These are phyloP conservation scores for Microtus ochrogaster DNA, from an alignment of 2,113 vertebrate genomes.

Conservation along the genomic window DNA sequence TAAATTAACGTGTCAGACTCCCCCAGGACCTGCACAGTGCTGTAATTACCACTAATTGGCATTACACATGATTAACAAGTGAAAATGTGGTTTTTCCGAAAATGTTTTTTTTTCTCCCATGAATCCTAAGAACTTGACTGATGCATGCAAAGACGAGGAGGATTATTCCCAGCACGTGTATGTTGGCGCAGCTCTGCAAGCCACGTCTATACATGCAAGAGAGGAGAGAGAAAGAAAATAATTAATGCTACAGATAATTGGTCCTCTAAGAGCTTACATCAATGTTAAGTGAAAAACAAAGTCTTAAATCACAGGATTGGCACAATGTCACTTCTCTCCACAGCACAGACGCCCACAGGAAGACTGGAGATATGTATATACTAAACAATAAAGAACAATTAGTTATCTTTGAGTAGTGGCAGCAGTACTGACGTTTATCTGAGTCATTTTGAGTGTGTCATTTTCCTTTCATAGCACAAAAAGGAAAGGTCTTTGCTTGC, in stretches of 20 bases:
- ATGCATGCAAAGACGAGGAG: neutral
- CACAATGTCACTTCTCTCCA: neutral
- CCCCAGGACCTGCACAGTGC: conserved; percentile 15
- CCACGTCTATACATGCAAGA: neutral
- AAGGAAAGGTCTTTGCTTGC: neutral
- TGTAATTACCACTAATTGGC: conserved; percentile 64
- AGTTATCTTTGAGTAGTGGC: neutral
- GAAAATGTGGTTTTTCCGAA: conserved; percentile 43
- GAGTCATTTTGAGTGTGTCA: conserved; percentile 28
- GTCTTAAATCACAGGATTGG: neutral
- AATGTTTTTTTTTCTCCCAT: conserved; percentile 29
- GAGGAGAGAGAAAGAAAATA: neutral
- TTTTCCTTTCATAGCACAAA: too few relatives aligned
- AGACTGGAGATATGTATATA: neutral
- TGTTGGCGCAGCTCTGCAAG: neutral
- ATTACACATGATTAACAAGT: conserved; percentile 47
- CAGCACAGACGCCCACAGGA: neutral
- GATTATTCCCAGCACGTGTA: neutral
- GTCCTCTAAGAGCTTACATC: neutral
- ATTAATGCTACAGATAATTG: neutral
- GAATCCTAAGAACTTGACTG: neutral
- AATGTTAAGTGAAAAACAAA: neutral
- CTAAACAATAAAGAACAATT: neutral
- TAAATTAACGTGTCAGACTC: conserved; percentile 68
- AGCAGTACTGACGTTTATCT: neutral